A percentile compares a stretch with the other conserved stretches of the same genome.
Evolutionary conservation across 64 coral and sea anemone genomes (phyloP).

Genomic region (Dendronephthya gigantea): DNA sequence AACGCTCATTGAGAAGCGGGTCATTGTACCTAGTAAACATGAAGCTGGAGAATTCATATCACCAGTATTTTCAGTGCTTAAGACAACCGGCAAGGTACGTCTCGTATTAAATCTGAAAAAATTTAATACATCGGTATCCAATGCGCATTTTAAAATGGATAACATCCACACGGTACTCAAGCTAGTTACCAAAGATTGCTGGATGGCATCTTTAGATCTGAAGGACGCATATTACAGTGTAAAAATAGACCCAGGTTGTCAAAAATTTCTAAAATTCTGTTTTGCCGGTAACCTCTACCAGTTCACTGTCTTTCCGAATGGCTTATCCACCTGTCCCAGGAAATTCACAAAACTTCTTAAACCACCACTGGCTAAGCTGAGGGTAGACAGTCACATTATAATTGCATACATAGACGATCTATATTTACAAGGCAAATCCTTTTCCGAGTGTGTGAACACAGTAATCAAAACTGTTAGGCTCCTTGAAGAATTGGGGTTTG

Average conservation of each 20-base stretch:
- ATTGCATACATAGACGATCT: slow-evolving; percentile 3
- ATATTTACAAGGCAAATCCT: neutral
- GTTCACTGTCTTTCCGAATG: neutral
- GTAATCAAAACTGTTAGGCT: neutral
- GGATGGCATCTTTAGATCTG: neutral
- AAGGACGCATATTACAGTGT: slow-evolving; percentile 12
- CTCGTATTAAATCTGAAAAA: neutral
- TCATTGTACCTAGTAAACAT: neutral
- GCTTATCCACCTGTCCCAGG: neutral
- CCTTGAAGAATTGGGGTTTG: neutral
- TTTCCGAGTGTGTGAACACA: neutral
- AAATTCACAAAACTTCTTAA: neutral
- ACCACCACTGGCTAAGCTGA: neutral
- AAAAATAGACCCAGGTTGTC: neutral
- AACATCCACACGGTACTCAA: neutral
- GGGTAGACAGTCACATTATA: neutral
- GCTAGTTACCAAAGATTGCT: neutral
- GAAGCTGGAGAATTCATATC: neutral
- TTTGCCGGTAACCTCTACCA: neutral
- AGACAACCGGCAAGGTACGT: neutral
- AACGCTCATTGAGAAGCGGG: neutral
- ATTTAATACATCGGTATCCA: neutral
- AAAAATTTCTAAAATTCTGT: neutral
- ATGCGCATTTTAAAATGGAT: slow-evolving; percentile 13
- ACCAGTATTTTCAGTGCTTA: neutral